Evolutionary conservation across 1,140 invertebrate genomes (phyloP), one percentile per base, ranked within the genome.

Genomic region (Belonocnema kinseyi): DNA sequence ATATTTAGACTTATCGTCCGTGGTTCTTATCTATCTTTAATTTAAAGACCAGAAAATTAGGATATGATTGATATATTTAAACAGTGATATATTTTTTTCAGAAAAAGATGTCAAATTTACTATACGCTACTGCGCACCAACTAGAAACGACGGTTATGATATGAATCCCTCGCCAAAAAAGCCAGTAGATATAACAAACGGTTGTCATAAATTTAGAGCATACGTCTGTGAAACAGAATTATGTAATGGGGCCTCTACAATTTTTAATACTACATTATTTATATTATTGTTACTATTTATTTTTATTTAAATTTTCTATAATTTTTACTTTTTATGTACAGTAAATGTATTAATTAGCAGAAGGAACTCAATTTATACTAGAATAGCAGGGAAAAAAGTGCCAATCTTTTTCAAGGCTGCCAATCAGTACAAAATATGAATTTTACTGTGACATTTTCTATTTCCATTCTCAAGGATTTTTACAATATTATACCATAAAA

Each of bases 111-210:
- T 40, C 61, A 66, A 66, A 66, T 66, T 66, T 40, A 66, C 40
- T n/a, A 66, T 66, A 40, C 61, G 61, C 13, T 66, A 66, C 8
- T 66, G 61, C 13, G 61, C 61, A 16, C 61, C 61, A 66, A 66
- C 26, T 13, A 66, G 61, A 66, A 66, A 40, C 16, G 61, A 66
- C 7, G 61, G 61, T 5, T 66, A 40, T n/a, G 61, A 66, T n/a
- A 33, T 66, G 7, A 26, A 66, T 40, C 33, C 61, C 8, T 66
- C 61, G 61, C 33, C 61, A 46, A 66, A 66, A 40, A 66, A 66
- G 14, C 61, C 61, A 66, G 61, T 66, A 8, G 61, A 66, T 33
- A 66, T 66, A 66, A 66, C 61, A 40, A 66, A 66, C n/a, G 61
- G 61, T 66, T 66, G 61, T 40, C 21, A 66, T 40, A 66, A 66